Evolutionary conservation across 2,797 vertebrate genomes (phyloP), one percentile per base, ranked within the genome.

Genomic region (Anas bahamensis): DNA sequence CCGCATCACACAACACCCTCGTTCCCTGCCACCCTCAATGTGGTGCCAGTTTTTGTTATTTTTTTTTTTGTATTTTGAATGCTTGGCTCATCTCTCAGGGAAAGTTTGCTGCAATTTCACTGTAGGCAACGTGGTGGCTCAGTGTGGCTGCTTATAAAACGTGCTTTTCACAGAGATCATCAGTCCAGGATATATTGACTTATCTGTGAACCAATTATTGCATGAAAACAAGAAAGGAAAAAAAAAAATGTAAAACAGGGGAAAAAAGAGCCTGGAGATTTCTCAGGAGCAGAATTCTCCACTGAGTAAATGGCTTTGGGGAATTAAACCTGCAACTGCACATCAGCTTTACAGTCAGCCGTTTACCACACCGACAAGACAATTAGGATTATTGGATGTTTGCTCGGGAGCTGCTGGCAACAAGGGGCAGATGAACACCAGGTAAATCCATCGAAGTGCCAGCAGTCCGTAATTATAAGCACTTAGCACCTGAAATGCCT

Each of bases 1-100:
- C 22, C 8, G 2, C 7, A 29, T 23, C 19, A 41, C 35, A 16
- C 5, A 0, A 1, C 2, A 2, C 17, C 21, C 23, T 37, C 17
- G 7, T 1, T 42, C 16, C 1, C 5, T 1, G 3, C 4, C 28
- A 4, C 18, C 26, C 71, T 44, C 12, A 71, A 57, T 14, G 8
- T 11, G 31, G 3, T 12, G 19, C 7, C 68, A 23, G 11, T 23
- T 48, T 48, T 24, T 48, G 46, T 48, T 13, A 13, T 35, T 35
- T 35, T 35, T 48, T 48, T 46, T 48, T 48, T 48, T 48, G 22
- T 48, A 48, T 48, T 48, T 48, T 7, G 1, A 48, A 66, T 15
- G 60, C 28, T 63, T 86, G 68, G 41, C 44, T 76, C 22, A 8
- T 42, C 19, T 59, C 64, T 22, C 88, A 69, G 71, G 19, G 35